Evolutionary conservation across 2,113 vertebrate species (phyloP).

Genomic region (Plestiodon gilberti): DNA sequence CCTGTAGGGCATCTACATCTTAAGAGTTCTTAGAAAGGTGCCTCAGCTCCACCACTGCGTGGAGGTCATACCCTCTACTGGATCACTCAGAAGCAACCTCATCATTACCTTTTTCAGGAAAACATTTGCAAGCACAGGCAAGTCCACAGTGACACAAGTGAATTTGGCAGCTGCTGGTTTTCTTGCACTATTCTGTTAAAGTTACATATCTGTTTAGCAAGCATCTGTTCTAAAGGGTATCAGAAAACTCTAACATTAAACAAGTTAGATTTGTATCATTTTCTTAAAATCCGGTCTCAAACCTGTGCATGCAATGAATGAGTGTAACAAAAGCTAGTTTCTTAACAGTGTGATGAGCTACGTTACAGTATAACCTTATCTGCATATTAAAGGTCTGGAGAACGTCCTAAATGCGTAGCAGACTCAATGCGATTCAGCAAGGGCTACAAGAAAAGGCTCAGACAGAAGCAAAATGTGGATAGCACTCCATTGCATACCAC

Average conservation of each 20-base stretch:
- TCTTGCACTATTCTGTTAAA: background rate
- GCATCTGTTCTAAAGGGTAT: background rate
- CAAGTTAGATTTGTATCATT: background rate
- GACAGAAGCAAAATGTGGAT: background rate
- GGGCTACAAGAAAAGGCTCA: background rate
- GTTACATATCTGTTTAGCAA: background rate
- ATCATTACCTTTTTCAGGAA: background rate
- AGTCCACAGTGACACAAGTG: background rate
- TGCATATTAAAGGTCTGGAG: too few species aligned
- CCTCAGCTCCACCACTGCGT: background rate
- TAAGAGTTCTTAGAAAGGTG: background rate
- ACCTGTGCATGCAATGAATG: constrained; percentile 25
- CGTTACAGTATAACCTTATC: background rate
- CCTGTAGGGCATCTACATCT: background rate
- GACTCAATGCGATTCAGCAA: background rate
- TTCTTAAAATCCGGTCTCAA: background rate
- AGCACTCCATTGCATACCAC: background rate
- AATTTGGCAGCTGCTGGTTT: background rate
- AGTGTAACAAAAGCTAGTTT: constrained; percentile 2
- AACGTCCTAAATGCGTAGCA: background rate
- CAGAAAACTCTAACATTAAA: background rate
- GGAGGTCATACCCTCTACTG: background rate
- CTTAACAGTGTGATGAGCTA: constrained; percentile 5
- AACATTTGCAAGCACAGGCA: background rate
- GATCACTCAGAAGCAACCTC: background rate